Percentiles rank a stretch among this genome's conserved stretches.
Evolutionary conservation across 1,140 invertebrate species (phyloP).

Genomic region (Acromyrmex echinatior): DNA sequence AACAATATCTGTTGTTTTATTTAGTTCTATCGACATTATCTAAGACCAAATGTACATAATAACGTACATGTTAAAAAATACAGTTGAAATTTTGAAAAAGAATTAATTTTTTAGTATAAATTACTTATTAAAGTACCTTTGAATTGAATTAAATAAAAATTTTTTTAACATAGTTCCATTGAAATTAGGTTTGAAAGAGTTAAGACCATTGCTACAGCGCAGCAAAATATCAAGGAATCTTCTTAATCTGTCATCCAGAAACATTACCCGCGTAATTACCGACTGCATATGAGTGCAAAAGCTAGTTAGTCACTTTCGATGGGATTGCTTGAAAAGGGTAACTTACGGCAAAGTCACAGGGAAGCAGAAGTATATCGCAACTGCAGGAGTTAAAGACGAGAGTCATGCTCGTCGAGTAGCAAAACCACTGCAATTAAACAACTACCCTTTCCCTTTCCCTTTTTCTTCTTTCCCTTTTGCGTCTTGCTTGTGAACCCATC

Average conservation of each 20-base stretch:
- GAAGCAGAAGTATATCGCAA: slow-evolving; percentile 50
- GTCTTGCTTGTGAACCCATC: not conserved
- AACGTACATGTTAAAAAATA: no score
- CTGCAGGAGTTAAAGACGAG: slow-evolving; percentile 63
- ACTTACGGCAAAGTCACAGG: slow-evolving; percentile 20
- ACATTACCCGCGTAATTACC: slow-evolving; percentile 59
- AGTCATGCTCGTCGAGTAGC: slow-evolving; percentile 70
- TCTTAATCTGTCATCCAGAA: slow-evolving; percentile 16
- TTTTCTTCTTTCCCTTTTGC: not conserved
- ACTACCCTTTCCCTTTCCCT: slow-evolving; percentile 42
- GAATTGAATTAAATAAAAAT: no score
- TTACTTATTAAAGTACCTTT: no score
- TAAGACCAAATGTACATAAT: no score
- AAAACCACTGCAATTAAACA: slow-evolving; percentile 75
- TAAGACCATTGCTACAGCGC: not conserved
- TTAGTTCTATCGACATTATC: no score
- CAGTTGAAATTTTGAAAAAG: no score
- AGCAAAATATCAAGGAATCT: not conserved
- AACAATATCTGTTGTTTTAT: no score
- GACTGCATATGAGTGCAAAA: slow-evolving; percentile 48
- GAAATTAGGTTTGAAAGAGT: no score
- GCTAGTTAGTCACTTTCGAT: slow-evolving; percentile 64
- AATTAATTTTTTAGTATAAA: no score
- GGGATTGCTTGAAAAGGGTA: slow-evolving; percentile 32
- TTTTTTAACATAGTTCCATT: no score